Evolutionary conservation across 2,797 vertebrate species (phyloP), one percentile per base, ranked within the genome.

Genomic region (Myotis daubentonii): DNA sequence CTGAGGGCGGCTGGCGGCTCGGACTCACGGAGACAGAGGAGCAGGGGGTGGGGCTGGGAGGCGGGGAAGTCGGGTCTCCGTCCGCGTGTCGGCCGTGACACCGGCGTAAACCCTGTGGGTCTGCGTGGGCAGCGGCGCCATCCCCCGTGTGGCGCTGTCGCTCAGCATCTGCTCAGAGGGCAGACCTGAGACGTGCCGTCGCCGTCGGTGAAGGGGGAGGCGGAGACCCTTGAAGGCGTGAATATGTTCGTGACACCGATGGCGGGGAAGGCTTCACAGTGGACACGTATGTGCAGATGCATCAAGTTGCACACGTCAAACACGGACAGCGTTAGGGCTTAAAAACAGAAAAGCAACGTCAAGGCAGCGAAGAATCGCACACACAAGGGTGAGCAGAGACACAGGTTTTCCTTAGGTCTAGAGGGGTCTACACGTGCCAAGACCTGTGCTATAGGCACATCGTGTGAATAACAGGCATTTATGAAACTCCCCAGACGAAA

Each of bases 41-140:
- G 74, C 20, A 5, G 36, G 30, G 30, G 23, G 6, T 11, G 23
- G 22, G 75, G 38, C 0, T 15, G 15, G 11, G 23, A 8, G 10
- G 36, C 9, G 8, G 1, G 3, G 8, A 7, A 20, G 20, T 16
- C 11, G 30, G n/a, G 30, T 49, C 2, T 36, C 57, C 57, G 1
- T 60, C 8, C 6, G 17, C 30, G 30, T 49, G 28, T 47, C 3
- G 4, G 49, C 38, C 33, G 2, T 60, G 16, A 25, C 36, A 36
- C 5, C 19, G 9, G 30, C 47, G 9, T 5, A 4, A 49, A 12
- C 2, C 78, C 51, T 13, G 11, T 5, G 49, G 30, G 11, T 17
- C 30, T 11, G 8, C 15, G 3, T 13, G 25, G 22, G 12, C 2
- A 1, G 36, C 4, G 10, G 16, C 20, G 25, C 23, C 3, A 30